phyloP scores from a whole-genome alignment of 1,140 invertebrate genomes.

The Lasioglossum baleicum region DNA sequence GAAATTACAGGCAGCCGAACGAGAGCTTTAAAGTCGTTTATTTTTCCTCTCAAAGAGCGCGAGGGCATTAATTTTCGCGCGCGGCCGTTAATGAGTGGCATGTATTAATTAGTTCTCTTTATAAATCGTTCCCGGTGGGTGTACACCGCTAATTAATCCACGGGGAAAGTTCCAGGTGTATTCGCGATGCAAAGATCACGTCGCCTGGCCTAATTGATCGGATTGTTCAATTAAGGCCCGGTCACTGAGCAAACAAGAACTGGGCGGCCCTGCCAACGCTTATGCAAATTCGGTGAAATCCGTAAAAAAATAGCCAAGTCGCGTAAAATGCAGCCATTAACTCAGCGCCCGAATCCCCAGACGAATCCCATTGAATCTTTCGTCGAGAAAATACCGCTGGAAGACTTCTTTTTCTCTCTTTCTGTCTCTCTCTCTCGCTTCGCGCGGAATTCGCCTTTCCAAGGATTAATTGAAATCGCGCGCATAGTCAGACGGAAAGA shows the following conservation, averaged over 20 bases:
- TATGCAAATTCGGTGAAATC: constrained; percentile 40
- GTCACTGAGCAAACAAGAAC: constrained; percentile 32
- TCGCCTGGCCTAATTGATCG: constrained; percentile 50
- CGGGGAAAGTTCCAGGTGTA: constrained; percentile 31
- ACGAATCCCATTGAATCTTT: no score
- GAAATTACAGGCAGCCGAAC: no score
- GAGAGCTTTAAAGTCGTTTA: constrained; percentile 5
- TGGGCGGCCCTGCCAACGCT: constrained; percentile 19
- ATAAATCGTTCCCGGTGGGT: neutral
- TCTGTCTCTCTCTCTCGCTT: no score
- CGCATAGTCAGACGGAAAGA: no score
- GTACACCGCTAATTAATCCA: constrained; percentile 17
- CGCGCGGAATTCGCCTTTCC: no score
- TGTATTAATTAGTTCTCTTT: constrained; percentile 34
- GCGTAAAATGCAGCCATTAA: no score
- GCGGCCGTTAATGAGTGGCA: constrained; percentile 22
- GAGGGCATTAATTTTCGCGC: constrained; percentile 30
- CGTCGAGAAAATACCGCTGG: no score
- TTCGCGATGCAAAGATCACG: constrained; percentile 36
- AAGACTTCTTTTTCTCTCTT: no score
- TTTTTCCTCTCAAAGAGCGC: constrained; percentile 10
- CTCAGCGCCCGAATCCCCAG: no score
- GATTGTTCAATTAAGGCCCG: constrained; percentile 52
- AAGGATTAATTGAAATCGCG: no score
- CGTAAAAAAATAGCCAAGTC: no score